Conservation (phyloP, 1,140 invertebrate genomes). For the Octopus bimaculoides region DNA sequence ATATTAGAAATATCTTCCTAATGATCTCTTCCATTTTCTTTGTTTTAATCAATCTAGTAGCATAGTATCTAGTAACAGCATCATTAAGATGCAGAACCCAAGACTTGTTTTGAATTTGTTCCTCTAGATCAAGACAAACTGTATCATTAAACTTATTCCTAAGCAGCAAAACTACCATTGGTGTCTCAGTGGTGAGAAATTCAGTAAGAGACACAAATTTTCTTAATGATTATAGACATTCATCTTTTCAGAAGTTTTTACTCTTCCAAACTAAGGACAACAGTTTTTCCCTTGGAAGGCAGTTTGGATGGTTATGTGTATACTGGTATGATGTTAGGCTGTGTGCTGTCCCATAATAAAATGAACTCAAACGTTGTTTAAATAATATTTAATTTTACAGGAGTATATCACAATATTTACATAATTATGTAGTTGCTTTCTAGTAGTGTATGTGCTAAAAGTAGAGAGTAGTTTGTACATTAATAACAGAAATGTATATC, state of each 20-base stretch:
- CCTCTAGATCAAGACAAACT: background rate
- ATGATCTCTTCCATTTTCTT: background rate
- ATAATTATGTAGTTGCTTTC: no score
- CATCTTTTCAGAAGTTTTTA: background rate
- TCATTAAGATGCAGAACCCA: constrained; percentile 1
- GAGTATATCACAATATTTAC: no score
- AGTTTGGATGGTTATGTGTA: no score
- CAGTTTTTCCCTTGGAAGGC: background rate
- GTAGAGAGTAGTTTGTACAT: no score
- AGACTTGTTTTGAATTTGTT: background rate
- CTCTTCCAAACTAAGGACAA: background rate
- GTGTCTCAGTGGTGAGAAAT: background rate
- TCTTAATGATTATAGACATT: background rate
- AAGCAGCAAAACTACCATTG: background rate
- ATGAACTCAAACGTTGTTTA: no score
- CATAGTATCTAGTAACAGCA: background rate
- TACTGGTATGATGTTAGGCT: no score
- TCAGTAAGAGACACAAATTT: background rate
- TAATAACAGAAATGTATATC: no score
- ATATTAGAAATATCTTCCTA: background rate
- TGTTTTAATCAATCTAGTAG: background rate
- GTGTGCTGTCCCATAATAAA: no score
- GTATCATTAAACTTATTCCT: background rate
- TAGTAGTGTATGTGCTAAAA: no score
- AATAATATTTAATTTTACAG: no score